Base-by-base conservation (phyloP, 23 tunicate genomes). In the Phallusia fumigata region DNA sequence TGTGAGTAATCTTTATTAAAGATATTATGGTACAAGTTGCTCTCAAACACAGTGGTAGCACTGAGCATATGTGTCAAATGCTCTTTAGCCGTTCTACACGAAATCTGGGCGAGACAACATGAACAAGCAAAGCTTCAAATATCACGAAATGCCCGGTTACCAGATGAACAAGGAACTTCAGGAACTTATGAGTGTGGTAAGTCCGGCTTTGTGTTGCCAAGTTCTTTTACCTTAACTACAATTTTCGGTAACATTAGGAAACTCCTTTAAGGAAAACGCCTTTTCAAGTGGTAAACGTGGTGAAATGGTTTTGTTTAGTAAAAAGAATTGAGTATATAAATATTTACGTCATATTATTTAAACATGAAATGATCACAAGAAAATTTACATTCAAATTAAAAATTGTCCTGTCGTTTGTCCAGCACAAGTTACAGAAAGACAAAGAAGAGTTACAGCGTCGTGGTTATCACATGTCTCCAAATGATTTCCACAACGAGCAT, bases 111-210 rank as follows among this genome's bases (percentile, higher is more conserved):
- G 89, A 32, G 84, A 85, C 34, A 76, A 80, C 40, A 87, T 77
- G 49, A 30, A 33, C 65, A 77, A 80, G 34, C 84, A 79, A 36
- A 86, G 80, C 76, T 93, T 80, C 76, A 84, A 88, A 52, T 93
- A 88, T 65, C 83, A 88, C 36, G 87, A 88, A 75, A 77, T 93
- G 31, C 90, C 90, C 19, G 83, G 73, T 33, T 93, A 88, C 36
- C 52, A 84, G 35, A 35, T 65, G 22, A 91, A 88, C 58, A 93
- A 88, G 58, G 93, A 84, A 73, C 74, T 93, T 30, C 73, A 76
- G 22, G 84, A 88, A 35, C 84, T 93, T 31, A 79, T 93, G 32
- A 85, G 91, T 36, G 76, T 91, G 65, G 98, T 93, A 45, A 88
- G 89, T 51, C 15, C 15, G 58, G 58, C 18, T 15, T 51, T 51